Base-by-base conservation (phyloP, 1,140 invertebrate species). In the Euglossa dilemma region DNA sequence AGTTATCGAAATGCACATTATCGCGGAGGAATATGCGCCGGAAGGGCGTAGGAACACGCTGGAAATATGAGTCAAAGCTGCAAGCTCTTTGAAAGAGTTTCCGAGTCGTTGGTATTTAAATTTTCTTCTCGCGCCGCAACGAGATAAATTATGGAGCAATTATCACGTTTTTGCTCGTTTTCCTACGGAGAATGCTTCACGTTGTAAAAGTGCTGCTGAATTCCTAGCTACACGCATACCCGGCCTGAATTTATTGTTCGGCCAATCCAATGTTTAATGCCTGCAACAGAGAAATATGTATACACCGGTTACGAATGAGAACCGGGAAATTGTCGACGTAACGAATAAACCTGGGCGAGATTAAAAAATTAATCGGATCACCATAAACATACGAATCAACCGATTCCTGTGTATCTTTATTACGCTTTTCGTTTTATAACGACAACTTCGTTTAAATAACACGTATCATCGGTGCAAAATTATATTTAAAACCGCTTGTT, bases 141-240 rank as follows among this genome's bases (percentile, higher is more conserved):
- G n/a, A 78, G 64, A 69, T 78, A 78, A 78, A 69, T 78, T 78
- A 78, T 78, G 76, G 64, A 25, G 76, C 76, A 69, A 78, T 78
- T 85, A 86, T 85, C 28, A 36, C 56, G 12, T 25, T 61, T 85
- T 63, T 61, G 25, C 57, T 63, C 56, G 56, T 69, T 78, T 78
- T 57, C 16, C 50, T 6, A 2, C n/a, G n/a, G 18, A 56, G 50
- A 56, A 69, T 28, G 50, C 50, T 47, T 78, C 75, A 57, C 50
- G 6, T 45, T 54, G 59, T 43, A 54, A n/a, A 77, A 77, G 61
- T 54, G 63, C 12, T 20, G 16, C 25, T 23, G 50, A 28, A 78
- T 78, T 69, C 36, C 52, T 11, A 28, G 36, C 18, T 25, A 25
- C 52, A 9, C 18, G 64, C 43, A 43, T 47, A 56, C 36, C 36